phyloP scores from a whole-genome alignment of 1,140 invertebrate genomes.

The Lordiphosa mommai region DNA sequence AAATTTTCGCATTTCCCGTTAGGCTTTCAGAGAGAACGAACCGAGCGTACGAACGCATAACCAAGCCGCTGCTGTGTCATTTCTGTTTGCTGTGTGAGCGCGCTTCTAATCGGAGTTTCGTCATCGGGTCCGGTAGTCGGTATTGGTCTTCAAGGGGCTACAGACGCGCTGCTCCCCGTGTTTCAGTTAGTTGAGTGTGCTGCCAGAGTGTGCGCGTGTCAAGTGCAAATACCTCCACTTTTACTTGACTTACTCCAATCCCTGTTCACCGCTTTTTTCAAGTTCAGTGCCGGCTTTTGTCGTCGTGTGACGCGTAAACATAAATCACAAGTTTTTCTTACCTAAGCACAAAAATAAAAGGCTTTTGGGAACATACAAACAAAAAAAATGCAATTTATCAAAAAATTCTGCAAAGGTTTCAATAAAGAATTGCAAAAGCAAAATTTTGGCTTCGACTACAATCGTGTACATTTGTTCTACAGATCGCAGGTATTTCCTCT shows the following conservation, averaged over 20 bases:
- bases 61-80: constrained; percentile 2
- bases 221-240: constrained; percentile 1
- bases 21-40: constrained; percentile 18
- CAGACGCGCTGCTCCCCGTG: constrained; percentile 5
- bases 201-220: constrained; percentile 23
- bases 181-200: constrained; percentile 27
- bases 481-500: constrained; percentile 55
- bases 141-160: constrained; percentile 11
- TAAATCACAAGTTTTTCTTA: constrained; percentile 9
- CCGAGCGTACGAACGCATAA: neutral
- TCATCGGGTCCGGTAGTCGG: constrained; percentile 21
- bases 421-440: constrained; percentile 58
- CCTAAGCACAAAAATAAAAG: constrained; percentile 3
- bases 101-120: constrained; percentile 32
- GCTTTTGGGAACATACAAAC: neutral
- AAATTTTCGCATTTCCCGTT: constrained; percentile 45
- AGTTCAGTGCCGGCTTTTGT: constrained; percentile 1
- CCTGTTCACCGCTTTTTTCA: neutral
- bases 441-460: constrained; percentile 66
- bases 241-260: neutral
- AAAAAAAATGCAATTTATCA: constrained; percentile 59
- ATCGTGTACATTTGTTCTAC: constrained; percentile 67
- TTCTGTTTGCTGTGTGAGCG: constrained; percentile 15
- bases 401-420: constrained; percentile 53
- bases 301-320: neutral